Evolutionary conservation across 2,797 vertebrate genomes (phyloP).

Genomic region (Darevskia nairensis): DNA sequence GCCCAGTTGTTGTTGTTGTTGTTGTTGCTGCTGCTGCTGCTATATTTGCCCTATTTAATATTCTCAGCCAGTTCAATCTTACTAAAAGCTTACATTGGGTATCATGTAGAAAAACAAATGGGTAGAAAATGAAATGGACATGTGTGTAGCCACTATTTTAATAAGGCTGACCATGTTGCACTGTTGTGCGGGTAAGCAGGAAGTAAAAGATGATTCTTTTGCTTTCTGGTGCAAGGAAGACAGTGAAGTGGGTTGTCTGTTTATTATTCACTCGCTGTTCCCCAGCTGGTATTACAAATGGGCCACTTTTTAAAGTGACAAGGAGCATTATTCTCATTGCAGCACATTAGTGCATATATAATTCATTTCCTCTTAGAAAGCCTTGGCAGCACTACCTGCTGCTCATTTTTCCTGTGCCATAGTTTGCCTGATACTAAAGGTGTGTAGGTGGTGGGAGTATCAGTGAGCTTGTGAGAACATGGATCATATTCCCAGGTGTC

Average conservation of each 20-base stretch:
- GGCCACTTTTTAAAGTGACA: conserved; percentile 9
- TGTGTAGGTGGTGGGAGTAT: neutral
- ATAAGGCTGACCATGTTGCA: neutral
- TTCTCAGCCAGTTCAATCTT: neutral
- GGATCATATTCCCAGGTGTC: neutral
- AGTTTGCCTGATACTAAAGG: neutral
- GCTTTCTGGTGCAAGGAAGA: neutral
- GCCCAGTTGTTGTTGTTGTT: too few species aligned
- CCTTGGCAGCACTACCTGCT: neutral
- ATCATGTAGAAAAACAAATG: neutral
- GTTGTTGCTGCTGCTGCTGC: neutral
- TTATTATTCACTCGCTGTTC: conserved; percentile 7
- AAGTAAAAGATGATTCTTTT: neutral
- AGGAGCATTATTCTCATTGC: conserved; percentile 12
- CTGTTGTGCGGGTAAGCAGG: neutral
- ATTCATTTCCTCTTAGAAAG: conserved; percentile 4
- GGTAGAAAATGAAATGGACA: neutral
- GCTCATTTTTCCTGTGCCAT: neutral
- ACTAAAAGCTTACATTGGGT: neutral
- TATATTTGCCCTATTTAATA: neutral
- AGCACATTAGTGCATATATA: neutral
- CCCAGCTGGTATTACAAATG: conserved; percentile 6
- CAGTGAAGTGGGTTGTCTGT: conserved; percentile 12
- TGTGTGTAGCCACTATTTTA: neutral
- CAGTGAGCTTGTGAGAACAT: neutral